phyloP scores from a whole-genome alignment of 2,888 invertebrate genomes.

The Drosophila yooni region DNA sequence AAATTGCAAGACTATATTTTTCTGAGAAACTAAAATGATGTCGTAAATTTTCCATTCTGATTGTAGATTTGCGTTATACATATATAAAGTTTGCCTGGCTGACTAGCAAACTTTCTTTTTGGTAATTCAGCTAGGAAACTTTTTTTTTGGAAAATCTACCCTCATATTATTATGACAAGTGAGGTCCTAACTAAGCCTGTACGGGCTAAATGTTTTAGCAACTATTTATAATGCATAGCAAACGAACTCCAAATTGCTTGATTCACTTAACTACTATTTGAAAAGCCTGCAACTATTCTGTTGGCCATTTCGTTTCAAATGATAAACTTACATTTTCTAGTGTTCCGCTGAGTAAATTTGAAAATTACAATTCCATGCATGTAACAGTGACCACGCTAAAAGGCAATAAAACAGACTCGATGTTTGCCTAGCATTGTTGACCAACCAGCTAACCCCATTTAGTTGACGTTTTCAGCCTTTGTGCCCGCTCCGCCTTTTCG shows the following conservation, averaged over 20 bases:
- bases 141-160: not conserved
- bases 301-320: not conserved
- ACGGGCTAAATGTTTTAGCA: not conserved
- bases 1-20: not conserved
- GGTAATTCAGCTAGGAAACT: not conserved
- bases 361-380: slow-evolving; percentile 19
- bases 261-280: not conserved
- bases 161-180: not conserved
- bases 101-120: not conserved
- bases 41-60: not conserved
- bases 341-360: slow-evolving; percentile 26
- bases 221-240: not conserved
- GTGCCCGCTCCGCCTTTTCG: slow-evolving; percentile 1
- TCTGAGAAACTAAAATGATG: not conserved
- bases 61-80: not conserved
- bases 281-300: not conserved
- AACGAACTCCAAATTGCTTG: not conserved
- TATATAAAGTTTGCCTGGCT: not conserved
- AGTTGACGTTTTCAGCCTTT: slow-evolving; percentile 20
- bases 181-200: not conserved
- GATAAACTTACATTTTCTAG: too few relatives aligned
- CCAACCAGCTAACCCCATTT: slow-evolving; percentile 34
- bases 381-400: slow-evolving; percentile 7
- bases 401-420: slow-evolving; percentile 32
- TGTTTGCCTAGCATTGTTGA: slow-evolving; percentile 14